These are phyloP conservation scores for Eupithecia insigniata DNA, from an alignment of 2,888 invertebrate species.

Conservation along the genomic window DNA sequence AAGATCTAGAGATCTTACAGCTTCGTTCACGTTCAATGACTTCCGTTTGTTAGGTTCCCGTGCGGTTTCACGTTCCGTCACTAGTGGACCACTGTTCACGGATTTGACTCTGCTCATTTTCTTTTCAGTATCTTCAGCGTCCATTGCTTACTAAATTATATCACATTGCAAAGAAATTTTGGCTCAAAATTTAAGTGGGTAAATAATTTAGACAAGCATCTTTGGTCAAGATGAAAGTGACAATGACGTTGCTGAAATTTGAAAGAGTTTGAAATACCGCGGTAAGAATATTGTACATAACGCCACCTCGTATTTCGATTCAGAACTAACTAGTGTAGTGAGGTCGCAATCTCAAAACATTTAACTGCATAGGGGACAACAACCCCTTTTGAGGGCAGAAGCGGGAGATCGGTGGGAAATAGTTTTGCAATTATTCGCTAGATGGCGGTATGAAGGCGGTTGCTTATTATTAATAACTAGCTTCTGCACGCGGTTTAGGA, in stretches of 20 bases:
- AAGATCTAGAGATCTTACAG: constrained; percentile 66
- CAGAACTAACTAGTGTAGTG: constrained; percentile 23
- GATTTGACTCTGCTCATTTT: constrained; percentile 65
- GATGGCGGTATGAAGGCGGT: not conserved
- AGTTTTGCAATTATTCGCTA: not conserved
- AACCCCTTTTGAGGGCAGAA: not conserved
- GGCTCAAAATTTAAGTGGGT: constrained; percentile 32
- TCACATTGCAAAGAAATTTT: constrained; percentile 39
- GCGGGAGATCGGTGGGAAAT: constrained; percentile 1
- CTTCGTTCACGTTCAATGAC: constrained; percentile 66
- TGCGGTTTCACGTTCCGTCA: constrained; percentile 46
- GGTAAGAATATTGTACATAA: not conserved
- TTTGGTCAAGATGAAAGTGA: not conserved
- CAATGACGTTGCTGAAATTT: not conserved
- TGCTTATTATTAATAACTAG: too few relatives aligned
- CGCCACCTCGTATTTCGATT: constrained; percentile 38
- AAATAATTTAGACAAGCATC: constrained; percentile 1
- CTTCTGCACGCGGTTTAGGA: too few relatives aligned
- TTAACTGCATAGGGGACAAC: not conserved
- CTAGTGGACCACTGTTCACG: constrained; percentile 47
- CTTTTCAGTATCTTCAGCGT: constrained; percentile 59
- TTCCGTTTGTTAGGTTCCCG: constrained; percentile 63
- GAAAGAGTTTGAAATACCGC: not conserved
- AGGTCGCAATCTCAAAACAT: not conserved
- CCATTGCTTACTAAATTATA: constrained; percentile 55